Conservation (phyloP, 2,113 vertebrate species). For the Nyctibius bracteatus region DNA sequence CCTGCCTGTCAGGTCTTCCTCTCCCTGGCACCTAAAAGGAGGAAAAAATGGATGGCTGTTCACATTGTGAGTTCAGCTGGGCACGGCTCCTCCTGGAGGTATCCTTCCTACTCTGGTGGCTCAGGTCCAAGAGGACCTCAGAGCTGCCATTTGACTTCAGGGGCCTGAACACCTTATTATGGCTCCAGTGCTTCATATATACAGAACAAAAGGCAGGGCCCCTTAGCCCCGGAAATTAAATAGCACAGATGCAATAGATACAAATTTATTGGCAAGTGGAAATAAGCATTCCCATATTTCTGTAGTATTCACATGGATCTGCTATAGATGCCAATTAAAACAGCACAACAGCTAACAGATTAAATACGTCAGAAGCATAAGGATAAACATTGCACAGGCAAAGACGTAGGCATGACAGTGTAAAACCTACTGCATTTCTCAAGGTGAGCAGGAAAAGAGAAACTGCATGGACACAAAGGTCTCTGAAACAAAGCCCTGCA, state of each 20-base stretch:
- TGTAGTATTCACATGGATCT: not conserved
- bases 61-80: not conserved
- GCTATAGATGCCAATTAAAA: not conserved
- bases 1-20: not conserved
- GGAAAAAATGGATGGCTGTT: not conserved
- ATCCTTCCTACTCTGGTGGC: not conserved
- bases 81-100: not conserved
- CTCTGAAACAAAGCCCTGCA: not conserved
- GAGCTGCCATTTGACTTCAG: not conserved
- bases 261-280: not conserved
- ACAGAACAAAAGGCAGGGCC: not conserved
- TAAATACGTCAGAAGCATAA: not conserved
- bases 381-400: not conserved
- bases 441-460: not conserved
- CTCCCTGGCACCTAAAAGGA: not conserved
- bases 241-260: not conserved
- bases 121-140: not conserved
- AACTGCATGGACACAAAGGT: not conserved
- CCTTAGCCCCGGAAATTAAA: not conserved
- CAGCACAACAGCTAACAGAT: not conserved
- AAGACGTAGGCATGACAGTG: not conserved
- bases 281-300: not conserved
- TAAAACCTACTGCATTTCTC: not conserved
- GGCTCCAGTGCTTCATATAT: not conserved
- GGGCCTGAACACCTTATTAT: not conserved